A percentile compares a stretch with the other conserved stretches of the same genome.
These are phyloP conservation scores for Crypturellus tataupa DNA, from an alignment of 2,797 vertebrate genomes.

Conservation along the genomic window DNA sequence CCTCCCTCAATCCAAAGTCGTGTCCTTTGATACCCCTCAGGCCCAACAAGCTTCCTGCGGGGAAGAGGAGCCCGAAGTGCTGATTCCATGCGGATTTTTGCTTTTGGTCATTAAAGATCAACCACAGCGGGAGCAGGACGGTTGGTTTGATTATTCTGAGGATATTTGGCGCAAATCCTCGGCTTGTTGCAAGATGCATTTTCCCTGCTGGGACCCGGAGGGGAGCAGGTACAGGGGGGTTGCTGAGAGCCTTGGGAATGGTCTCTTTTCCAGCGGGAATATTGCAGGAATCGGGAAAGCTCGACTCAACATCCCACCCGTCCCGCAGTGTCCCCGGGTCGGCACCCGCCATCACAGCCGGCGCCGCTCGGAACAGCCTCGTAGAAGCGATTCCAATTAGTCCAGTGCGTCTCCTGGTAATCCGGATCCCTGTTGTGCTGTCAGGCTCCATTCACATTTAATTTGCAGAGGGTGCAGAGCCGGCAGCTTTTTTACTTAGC, in stretches of 20 bases:
- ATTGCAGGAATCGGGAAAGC: too few species aligned
- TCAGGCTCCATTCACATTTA: constrained; percentile 66
- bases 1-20: constrained; percentile 11
- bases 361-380: neutral
- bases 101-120: neutral
- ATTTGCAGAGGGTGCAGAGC: constrained; percentile 42
- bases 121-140: neutral
- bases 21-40: constrained; percentile 83
- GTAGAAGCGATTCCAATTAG: constrained; percentile 56
- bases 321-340: too few species aligned
- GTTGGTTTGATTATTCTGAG: neutral
- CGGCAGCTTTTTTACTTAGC: constrained; percentile 50
- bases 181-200: neutral
- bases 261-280: too few species aligned
- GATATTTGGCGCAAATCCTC: neutral
- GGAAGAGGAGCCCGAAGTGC: neutral
- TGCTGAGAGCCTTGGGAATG: too few species aligned
- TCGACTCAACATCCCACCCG: too few species aligned
- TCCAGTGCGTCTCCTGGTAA: constrained; percentile 30
- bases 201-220: neutral
- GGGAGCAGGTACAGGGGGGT: neutral
- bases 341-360: neutral
- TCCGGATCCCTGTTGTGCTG: constrained; percentile 65
- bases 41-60: neutral
- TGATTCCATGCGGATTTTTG: neutral